Percentiles rank a stretch among this genome's conserved stretches.
Conservation (phyloP, 2,113 vertebrate species). For the Cyprinodon variegatus region DNA sequence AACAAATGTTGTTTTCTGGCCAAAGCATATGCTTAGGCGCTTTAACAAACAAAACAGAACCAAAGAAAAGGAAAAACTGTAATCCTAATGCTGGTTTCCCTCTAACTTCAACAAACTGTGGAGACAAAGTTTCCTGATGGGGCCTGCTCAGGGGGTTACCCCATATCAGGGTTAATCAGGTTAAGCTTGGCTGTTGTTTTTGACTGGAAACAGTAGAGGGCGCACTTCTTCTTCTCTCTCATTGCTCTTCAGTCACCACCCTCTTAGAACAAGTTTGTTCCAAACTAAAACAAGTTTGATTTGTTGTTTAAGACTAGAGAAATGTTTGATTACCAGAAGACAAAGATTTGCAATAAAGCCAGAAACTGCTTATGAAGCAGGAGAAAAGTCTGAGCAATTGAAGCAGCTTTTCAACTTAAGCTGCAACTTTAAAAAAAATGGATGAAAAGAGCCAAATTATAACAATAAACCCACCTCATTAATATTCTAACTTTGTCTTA, state of each 20-base stretch:
- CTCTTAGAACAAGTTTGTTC: background rate
- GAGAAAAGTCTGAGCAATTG: constrained; percentile 1
- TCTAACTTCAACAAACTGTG: background rate
- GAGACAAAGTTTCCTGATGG: background rate
- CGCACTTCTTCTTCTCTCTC: constrained; percentile 55
- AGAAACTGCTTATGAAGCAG: background rate
- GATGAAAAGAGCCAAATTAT: background rate
- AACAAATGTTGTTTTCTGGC: constrained; percentile 74
- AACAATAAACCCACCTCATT: background rate
- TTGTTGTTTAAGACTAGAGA: background rate
- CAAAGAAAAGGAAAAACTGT: constrained; percentile 17
- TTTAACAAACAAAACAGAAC: constrained; percentile 27
- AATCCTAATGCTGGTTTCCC: constrained; percentile 23
- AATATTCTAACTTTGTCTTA: background rate
- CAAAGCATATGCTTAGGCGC: constrained; percentile 65
- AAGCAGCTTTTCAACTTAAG: constrained; percentile 1
- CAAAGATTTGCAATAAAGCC: background rate
- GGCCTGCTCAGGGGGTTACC: background rate
- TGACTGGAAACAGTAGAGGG: constrained; percentile 77
- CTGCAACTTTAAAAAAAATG: background rate
- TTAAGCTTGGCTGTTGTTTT: constrained; percentile 56
- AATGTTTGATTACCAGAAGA: background rate
- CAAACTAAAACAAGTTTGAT: background rate
- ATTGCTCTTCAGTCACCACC: background rate
- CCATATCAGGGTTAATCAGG: constrained; percentile 28